Evolutionary conservation across 2,797 vertebrate species (phyloP).

Genomic region (Lates japonicus): DNA sequence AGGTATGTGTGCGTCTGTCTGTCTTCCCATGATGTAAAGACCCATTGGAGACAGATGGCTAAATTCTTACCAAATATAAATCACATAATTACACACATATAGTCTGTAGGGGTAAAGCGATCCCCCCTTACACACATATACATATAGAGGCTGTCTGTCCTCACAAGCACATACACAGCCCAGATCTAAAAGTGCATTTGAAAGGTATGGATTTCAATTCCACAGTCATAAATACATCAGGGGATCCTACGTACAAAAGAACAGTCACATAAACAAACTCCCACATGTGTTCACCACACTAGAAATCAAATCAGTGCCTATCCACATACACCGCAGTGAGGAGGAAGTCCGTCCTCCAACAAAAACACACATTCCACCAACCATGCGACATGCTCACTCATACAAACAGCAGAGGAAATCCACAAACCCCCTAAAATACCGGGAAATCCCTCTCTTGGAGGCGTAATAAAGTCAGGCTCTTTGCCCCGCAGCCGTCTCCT

Average conservation of each 20-base stretch:
- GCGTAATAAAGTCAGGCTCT: constrained; percentile 67
- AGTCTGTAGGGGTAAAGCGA: constrained; percentile 42
- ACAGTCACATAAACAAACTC: constrained; percentile 59
- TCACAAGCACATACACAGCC: constrained; percentile 30
- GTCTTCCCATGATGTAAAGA: constrained; percentile 49
- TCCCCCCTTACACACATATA: not conserved
- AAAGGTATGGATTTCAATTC: constrained; percentile 41
- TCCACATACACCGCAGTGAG: constrained; percentile 29
- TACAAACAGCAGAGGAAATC: constrained; percentile 64
- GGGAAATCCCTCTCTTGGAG: constrained; percentile 62
- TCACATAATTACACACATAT: constrained; percentile 64
- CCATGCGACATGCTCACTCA: constrained; percentile 25
- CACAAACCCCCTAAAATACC: constrained; percentile 53
- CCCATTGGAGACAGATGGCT: constrained; percentile 58
- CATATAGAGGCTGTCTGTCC: not conserved
- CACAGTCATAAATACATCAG: constrained; percentile 67
- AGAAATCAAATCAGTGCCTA: constrained; percentile 54
- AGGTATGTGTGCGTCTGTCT: constrained; percentile 20
- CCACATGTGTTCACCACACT: constrained; percentile 60
- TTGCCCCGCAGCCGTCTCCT: constrained; percentile 42
- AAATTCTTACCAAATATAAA: constrained; percentile 61
- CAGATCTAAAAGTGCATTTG: constrained; percentile 41
- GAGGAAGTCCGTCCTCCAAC: constrained; percentile 47
- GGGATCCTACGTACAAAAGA: constrained; percentile 43
- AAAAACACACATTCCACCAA: constrained; percentile 65